Percentiles rank a stretch among this genome's conserved stretches.
phyloP scores from a whole-genome alignment of 2,113 vertebrate genomes.

The Harpagus bidentatus region DNA sequence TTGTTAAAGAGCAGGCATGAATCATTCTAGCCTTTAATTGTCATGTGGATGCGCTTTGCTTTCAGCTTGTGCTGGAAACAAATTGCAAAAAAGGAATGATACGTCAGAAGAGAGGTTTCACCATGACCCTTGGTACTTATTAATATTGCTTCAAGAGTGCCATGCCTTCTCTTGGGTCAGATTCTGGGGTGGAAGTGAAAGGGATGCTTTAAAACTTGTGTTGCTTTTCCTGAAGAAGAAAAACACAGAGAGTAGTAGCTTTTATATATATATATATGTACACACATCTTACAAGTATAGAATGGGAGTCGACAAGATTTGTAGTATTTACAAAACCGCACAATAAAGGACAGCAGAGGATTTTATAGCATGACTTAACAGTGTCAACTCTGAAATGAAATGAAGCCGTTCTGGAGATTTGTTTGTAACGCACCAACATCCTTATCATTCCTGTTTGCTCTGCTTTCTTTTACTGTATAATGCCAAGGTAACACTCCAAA shows the following conservation, averaged over 20 bases:
- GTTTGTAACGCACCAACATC: neutral
- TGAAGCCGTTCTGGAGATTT: neutral
- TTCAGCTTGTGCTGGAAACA: slow-evolving; percentile 9
- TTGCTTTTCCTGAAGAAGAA: neutral
- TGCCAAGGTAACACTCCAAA: neutral
- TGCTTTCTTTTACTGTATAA: neutral
- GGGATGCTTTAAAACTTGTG: neutral
- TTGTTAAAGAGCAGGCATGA: slow-evolving; percentile 50
- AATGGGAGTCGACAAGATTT: neutral
- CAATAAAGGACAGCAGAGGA: neutral
- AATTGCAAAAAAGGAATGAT: neutral
- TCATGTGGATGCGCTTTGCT: neutral
- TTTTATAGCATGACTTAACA: neutral
- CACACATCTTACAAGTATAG: neutral
- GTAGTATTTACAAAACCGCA: neutral
- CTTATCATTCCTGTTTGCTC: neutral
- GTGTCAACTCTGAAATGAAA: neutral
- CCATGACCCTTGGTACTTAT: neutral
- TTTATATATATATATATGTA: neutral
- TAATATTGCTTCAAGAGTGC: neutral
- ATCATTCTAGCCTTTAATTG: neutral
- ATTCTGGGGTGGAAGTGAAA: neutral
- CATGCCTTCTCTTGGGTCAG: neutral
- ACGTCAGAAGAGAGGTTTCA: neutral
- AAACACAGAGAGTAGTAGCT: neutral